These are phyloP conservation scores for Oreochromis niloticus DNA, from an alignment of 2,113 vertebrate genomes.

Conservation along the genomic window DNA sequence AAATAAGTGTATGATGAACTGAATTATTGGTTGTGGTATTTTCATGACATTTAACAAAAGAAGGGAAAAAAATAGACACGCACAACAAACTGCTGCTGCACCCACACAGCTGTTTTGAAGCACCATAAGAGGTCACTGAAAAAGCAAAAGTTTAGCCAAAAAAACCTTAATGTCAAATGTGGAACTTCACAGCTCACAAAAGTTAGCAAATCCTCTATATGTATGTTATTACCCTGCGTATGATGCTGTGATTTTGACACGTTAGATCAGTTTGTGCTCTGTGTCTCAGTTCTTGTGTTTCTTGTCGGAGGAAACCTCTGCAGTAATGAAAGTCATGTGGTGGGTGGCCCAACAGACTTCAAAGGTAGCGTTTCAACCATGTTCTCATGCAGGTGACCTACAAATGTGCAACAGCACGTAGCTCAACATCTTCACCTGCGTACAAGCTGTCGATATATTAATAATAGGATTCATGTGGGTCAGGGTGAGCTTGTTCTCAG, in stretches of 20 bases:
- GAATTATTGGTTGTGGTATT: background rate
- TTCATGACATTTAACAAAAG: background rate
- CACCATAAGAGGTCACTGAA: background rate
- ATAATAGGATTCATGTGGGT: background rate
- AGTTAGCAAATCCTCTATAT: background rate
- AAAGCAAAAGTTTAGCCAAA: background rate
- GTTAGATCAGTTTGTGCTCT: background rate
- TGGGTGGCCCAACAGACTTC: background rate
- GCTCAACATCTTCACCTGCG: background rate
- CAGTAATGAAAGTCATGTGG: constrained; percentile 38
- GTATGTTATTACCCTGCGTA: background rate
- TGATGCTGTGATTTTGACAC: background rate
- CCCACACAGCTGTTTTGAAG: background rate
- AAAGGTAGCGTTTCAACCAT: background rate
- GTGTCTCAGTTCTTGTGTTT: background rate
- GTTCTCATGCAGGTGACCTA: background rate
- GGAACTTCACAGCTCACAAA: background rate
- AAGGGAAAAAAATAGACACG: background rate
- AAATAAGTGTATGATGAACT: background rate
- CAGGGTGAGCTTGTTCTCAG: background rate
- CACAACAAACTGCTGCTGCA: background rate
- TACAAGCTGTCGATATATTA: background rate
- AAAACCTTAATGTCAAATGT: background rate
- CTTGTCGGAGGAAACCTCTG: background rate
- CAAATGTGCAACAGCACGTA: background rate